phyloP scores from a whole-genome alignment of 2,797 vertebrate genomes.

The Scolopax bukidnonensis region DNA sequence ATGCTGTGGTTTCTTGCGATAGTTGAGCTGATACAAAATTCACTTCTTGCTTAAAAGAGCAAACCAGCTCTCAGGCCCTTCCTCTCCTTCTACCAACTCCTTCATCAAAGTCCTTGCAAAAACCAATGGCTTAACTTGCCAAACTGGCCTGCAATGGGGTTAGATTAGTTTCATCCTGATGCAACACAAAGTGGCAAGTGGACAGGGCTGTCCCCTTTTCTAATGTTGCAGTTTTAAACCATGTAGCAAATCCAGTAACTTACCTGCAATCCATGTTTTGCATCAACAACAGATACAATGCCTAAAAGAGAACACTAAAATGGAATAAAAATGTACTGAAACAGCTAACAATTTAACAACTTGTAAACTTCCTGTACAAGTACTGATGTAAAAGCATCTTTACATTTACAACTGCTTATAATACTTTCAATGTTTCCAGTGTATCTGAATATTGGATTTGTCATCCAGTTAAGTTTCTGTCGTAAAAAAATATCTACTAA shows the following conservation, averaged over 20 bases:
- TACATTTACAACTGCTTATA: not conserved
- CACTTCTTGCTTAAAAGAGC: not conserved
- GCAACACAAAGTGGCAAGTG: not conserved
- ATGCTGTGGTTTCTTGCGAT: not conserved
- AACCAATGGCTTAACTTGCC: not conserved
- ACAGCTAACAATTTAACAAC: not conserved
- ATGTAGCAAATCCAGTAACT: not conserved
- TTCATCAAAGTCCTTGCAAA: not conserved
- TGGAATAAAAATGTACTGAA: not conserved
- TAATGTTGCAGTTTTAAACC: not conserved
- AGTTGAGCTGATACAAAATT: not conserved
- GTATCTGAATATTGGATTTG: not conserved
- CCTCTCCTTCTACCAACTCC: not conserved
- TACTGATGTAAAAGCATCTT: not conserved
- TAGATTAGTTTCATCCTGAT: not conserved
- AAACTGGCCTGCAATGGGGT: not conserved
- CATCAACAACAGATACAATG: slow-evolving; percentile 93
- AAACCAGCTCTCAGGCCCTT: not conserved
- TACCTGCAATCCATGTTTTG: slow-evolving; percentile 93
- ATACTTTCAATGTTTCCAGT: not conserved
- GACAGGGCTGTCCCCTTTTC: not conserved
- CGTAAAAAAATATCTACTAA: not conserved
- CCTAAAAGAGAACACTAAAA: slow-evolving; percentile 78
- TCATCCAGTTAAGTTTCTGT: not conserved
- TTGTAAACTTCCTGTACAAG: not conserved